Evolutionary conservation across 2,113 vertebrate genomes (phyloP), one percentile per base, ranked within the genome.

Genomic region (Panthera tigris): DNA sequence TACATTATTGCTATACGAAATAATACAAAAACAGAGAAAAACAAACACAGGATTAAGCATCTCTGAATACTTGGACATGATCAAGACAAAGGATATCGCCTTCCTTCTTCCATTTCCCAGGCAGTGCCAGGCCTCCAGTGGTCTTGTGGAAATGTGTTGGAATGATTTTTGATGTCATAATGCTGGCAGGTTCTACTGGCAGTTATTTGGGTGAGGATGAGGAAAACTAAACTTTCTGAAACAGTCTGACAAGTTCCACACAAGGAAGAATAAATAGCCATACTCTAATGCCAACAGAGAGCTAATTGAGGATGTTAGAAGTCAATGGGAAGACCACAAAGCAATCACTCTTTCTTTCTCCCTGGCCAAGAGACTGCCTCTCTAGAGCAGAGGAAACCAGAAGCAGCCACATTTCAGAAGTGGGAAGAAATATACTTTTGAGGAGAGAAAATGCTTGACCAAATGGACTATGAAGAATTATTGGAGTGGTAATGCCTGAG

Each of bases 171-270:
- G 41, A 5, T 55, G 25, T 91, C 61, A 21, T 4, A 13, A 31
- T 36, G 19, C 14, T 13, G 76, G 48, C 0, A 1, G 8, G 7
- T 63, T 82, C 50, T 76, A 2, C 5, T 57, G 36, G n/a, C 19
- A 89, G 0, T 80, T 48, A 57, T 74, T 52, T 93, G 87, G 5
- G n/a, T 52, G 48, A 63, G 36, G 19, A 84, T 13, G 52, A 80
- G n/a, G 36, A 74, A 86, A 50, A n/a, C 1, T 48, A 33, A 85
- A 65, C 21, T 61, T 93, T n/a, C 52, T 79, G 63, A 89, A 80
- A 50, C 16, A 8, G 8, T 23, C 73, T 41, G 48, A 13, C 0
- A 3, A 50, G 4, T 80, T 89, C 5, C 45, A 18, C 1, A 0
- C 8, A 29, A 63, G 41, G 23, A 25, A 50, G 41, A 12, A 36